Evolutionary conservation across 2,888 invertebrate species (phyloP).

Genomic region (Agrotis puta): DNA sequence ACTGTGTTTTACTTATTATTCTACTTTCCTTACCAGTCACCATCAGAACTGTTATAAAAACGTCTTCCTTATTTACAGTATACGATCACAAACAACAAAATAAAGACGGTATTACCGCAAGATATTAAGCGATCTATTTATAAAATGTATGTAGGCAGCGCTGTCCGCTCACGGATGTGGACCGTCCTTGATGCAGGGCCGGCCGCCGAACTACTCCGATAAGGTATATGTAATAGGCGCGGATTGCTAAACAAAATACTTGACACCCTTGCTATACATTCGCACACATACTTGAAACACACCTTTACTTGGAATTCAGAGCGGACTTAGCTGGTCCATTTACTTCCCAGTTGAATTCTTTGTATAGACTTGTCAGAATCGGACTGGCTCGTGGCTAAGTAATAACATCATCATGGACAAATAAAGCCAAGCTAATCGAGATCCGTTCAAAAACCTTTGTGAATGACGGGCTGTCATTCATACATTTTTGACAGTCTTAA

Average conservation of each 20-base stretch:
- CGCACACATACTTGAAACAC: constrained; percentile 42
- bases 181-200: constrained; percentile 69
- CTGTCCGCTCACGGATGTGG: constrained; percentile 67
- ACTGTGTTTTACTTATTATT: background rate
- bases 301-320: constrained; percentile 51
- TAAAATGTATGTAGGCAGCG: constrained; percentile 61
- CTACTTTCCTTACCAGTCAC: constrained; percentile 23
- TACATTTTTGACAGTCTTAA: background rate
- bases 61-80: constrained; percentile 44
- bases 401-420: background rate
- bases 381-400: background rate
- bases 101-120: constrained; percentile 50
- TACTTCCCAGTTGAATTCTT: constrained; percentile 43
- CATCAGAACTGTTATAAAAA: constrained; percentile 19
- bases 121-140: constrained; percentile 63
- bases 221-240: constrained; percentile 53
- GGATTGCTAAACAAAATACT: constrained; percentile 58
- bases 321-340: constrained; percentile 33
- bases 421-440: too few relatives aligned
- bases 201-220: constrained; percentile 53
- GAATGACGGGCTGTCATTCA: too few relatives aligned
- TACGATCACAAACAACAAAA: constrained; percentile 45
- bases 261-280: constrained; percentile 46
- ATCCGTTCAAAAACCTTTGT: too few relatives aligned
- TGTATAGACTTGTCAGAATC: background rate